A percentile compares a stretch with the other conserved stretches of the same genome.
Evolutionary conservation across 2,113 vertebrate genomes (phyloP).

Genomic region (Salminus brasiliensis): DNA sequence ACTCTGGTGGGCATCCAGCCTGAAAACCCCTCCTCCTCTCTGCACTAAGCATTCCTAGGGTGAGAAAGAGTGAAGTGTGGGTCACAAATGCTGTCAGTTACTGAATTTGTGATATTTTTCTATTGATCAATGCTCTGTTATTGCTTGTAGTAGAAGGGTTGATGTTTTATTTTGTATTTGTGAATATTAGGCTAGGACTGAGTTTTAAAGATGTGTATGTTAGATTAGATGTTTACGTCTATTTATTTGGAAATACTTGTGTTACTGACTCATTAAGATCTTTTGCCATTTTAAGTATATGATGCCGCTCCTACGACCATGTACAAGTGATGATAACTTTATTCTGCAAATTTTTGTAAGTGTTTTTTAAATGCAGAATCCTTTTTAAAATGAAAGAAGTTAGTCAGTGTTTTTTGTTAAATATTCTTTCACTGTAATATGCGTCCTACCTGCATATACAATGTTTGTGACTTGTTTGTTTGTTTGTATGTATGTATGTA

Average conservation of each 20-base stretch:
- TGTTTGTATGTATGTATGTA: constrained; percentile 42
- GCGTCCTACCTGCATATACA: neutral
- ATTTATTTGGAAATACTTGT: constrained; percentile 47
- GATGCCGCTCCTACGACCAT: neutral
- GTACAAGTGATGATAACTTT: neutral
- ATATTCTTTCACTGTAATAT: neutral
- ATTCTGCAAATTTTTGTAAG: neutral
- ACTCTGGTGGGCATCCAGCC: constrained; percentile 85
- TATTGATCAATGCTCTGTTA: neutral
- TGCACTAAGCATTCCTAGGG: constrained; percentile 74
- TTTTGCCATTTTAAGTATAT: constrained; percentile 19
- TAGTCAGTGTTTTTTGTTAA: neutral
- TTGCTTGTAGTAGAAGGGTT: neutral
- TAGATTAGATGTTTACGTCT: constrained; percentile 3
- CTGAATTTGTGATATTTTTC: constrained; percentile 26
- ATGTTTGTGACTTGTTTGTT: constrained; percentile 28
- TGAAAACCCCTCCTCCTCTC: constrained; percentile 83
- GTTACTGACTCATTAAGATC: neutral
- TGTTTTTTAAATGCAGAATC: neutral
- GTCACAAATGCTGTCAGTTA: neutral
- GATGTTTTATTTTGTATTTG: constrained; percentile 14
- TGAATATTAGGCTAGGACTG: constrained; percentile 7
- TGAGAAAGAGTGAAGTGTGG: neutral
- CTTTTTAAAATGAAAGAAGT: neutral
- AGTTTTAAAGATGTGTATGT: constrained; percentile 34